Evolutionary conservation across 2,797 vertebrate species (phyloP).

Genomic region (Labroides dimidiatus): DNA sequence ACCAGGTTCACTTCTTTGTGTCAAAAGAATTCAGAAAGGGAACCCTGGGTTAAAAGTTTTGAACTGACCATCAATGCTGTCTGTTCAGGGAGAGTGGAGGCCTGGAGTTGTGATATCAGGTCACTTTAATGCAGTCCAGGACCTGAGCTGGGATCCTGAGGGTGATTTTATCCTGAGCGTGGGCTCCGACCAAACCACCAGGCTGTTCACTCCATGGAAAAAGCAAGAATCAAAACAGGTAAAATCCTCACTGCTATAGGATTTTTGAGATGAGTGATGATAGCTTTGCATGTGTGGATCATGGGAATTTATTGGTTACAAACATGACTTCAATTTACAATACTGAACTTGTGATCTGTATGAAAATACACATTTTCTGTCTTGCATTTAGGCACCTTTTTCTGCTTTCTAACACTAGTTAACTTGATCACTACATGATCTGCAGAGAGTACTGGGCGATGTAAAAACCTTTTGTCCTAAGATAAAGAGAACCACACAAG

Average conservation of each 20-base stretch:
- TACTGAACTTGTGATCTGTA: too few relatives aligned
- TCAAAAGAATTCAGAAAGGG: neutral
- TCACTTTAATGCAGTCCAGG: slow-evolving; percentile 93
- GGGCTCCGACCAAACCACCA: slow-evolving; percentile 93
- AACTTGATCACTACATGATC: too few relatives aligned
- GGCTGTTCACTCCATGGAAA: slow-evolving; percentile 94
- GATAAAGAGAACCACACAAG: too few relatives aligned
- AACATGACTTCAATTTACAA: too few relatives aligned
- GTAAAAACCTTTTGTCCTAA: too few relatives aligned
- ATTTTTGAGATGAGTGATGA: too few relatives aligned
- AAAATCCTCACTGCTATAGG: neutral
- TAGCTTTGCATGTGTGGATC: neutral
- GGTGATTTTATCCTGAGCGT: slow-evolving; percentile 95
- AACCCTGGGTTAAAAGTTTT: neutral
- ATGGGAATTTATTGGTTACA: neutral
- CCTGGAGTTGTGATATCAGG: slow-evolving; percentile 94
- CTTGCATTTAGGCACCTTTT: too few relatives aligned
- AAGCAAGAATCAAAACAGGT: slow-evolving; percentile 83
- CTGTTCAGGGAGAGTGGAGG: slow-evolving; percentile 88
- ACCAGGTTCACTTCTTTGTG: neutral
- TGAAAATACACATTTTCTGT: too few relatives aligned
- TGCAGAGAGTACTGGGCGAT: too few relatives aligned
- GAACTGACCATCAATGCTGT: slow-evolving; percentile 8
- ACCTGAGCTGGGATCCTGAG: slow-evolving; percentile 95
- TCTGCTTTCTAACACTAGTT: too few relatives aligned